phyloP scores from a whole-genome alignment of 2,113 vertebrate genomes.

The Cromileptes altivelis region DNA sequence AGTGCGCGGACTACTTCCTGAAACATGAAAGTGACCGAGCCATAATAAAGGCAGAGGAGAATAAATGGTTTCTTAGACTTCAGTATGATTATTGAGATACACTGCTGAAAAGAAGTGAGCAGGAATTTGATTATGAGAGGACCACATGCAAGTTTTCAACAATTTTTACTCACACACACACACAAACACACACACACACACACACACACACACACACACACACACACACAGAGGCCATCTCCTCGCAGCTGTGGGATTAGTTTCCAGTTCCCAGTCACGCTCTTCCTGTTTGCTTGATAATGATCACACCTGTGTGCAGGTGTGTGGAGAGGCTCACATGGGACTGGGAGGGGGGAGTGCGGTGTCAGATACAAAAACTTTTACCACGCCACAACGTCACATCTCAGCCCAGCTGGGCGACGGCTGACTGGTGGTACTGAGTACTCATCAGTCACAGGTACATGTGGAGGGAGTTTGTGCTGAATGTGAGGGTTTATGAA shows the following conservation, averaged over 20 bases:
- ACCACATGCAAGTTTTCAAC: constrained; percentile 64
- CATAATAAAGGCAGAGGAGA: constrained; percentile 25
- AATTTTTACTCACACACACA: constrained; percentile 50
- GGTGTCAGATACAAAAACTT: constrained; percentile 61
- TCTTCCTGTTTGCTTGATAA: constrained; percentile 83
- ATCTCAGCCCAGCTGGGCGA: constrained; percentile 1
- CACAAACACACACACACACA: constrained; percentile 53
- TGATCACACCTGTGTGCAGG: constrained; percentile 85
- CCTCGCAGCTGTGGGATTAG: constrained; percentile 82
- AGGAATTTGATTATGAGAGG: constrained; percentile 65
- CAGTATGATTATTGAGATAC: constrained; percentile 35
- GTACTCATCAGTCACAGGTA: constrained; percentile 4
- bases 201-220: constrained; percentile 59
- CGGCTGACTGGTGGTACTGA: constrained; percentile 27
- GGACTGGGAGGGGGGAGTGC: constrained; percentile 55
- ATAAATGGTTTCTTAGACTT: constrained; percentile 67
- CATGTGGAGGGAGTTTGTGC: constrained; percentile 18
- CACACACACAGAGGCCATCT: constrained; percentile 57
- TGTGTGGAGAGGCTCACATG: constrained; percentile 75
- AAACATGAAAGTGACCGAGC: constrained; percentile 71
- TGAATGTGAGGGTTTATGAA: constrained; percentile 5
- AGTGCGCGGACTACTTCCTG: constrained; percentile 73
- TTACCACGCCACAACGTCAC: constrained; percentile 45
- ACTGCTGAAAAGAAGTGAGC: constrained; percentile 42
- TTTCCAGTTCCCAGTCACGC: constrained; percentile 81